Percentiles rank a stretch among this genome's conserved stretches.
Conservation (phyloP, 1,140 invertebrate species). For the Drosophila equinoxialis region DNA sequence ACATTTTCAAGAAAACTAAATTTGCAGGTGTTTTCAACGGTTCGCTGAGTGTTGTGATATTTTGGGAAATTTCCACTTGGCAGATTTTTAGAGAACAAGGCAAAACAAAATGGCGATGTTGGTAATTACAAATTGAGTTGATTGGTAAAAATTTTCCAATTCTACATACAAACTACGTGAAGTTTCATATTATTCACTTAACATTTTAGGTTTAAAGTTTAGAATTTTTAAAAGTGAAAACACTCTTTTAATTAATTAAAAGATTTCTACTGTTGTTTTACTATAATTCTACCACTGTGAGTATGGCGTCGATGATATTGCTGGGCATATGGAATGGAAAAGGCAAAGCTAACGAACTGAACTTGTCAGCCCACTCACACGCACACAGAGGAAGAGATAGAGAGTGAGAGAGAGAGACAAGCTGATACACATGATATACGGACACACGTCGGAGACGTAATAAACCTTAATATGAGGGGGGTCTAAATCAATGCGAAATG, state of each 20-base stretch:
- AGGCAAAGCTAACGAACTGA: constrained; percentile 77
- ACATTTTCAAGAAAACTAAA: not conserved
- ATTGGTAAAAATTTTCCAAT: no score
- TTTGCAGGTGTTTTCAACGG: not conserved
- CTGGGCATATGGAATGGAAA: constrained; percentile 58
- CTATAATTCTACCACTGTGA: not conserved
- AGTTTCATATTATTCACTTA: no score
- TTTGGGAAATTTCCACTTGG: not conserved
- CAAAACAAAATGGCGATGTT: not conserved
- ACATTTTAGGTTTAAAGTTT: no score
- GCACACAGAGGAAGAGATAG: constrained; percentile 15
- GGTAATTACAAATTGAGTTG: no score
- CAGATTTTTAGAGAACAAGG: not conserved
- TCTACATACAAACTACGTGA: no score
- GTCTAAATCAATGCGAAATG: constrained; percentile 65
- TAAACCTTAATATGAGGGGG: constrained; percentile 30
- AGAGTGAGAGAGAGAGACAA: constrained; percentile 18
- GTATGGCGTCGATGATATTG: constrained; percentile 49
- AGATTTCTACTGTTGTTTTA: not conserved
- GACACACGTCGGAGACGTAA: constrained; percentile 27
- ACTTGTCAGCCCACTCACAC: constrained; percentile 58
- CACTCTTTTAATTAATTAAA: no score
- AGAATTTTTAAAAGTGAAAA: no score
- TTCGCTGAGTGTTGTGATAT: not conserved
- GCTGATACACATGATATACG: not conserved